Evolutionary conservation across 2,888 invertebrate species (phyloP), one percentile per base, ranked within the genome.

Genomic region (Rotaria magnacalcarata): DNA sequence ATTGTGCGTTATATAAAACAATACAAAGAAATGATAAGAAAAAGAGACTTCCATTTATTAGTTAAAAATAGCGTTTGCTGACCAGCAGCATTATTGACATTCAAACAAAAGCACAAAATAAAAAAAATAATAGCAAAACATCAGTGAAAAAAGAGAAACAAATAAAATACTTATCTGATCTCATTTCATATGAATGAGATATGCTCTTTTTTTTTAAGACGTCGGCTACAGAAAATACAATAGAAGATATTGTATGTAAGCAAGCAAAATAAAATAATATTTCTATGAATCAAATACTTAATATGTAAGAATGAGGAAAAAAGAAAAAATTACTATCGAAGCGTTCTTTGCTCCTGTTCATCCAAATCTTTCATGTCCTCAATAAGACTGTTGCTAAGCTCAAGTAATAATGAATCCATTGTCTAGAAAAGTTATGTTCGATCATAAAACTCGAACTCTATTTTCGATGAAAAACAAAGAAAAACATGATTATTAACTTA

Each of bases 341-440:
- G 27, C 14, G n/a, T n/a, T 47, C 56, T 84, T 84, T 56, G 50
- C 24, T 86, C 74, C 52, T 43, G 43, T 54, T 43, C 41, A 52
- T 86, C 84, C 67, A 86, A 27, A 21, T 86, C 86, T 84, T 54
- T 86, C 84, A 86, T 86, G 41, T 86, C 86, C 34, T 86, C 86
- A 47, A 84, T 84, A 24, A 86, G 27, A 43, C 86, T 86, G 41
- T 27, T 52, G 8, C 84, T 84, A n/a, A 86, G 43, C 52, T 86
- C 86, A 56, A n/a, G 47, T 7, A 86, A 52, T 43, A 86, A 56
- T 24, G 84, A 24, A 75, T 86, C 86, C 74, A 86, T 54, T 10
- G 86, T 56, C 86, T 86, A 50, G 43, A 43, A 54, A 54, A 54
- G 21, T 54, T 21, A 54, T 6, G 54, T 43, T 56, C 58, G 54